Conservation (phyloP, 2,888 invertebrate species). For the Agrotis puta region DNA sequence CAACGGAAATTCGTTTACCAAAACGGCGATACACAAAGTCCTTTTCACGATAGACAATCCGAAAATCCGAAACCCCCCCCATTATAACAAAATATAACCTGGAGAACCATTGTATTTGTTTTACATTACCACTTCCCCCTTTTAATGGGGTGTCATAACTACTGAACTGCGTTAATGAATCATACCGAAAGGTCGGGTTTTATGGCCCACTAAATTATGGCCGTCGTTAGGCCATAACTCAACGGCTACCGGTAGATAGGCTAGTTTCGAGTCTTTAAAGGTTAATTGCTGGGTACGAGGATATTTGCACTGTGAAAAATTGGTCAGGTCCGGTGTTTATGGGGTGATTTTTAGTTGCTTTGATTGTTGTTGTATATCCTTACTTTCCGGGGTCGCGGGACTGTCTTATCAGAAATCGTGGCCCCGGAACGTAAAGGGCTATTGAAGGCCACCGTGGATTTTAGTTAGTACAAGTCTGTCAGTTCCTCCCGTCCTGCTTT, state of each 20-base stretch:
- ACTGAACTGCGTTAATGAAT: constrained; percentile 75
- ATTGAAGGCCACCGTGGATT: too few relatives aligned
- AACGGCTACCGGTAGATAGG: constrained; percentile 59
- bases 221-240: constrained; percentile 69
- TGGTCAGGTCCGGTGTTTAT: constrained; percentile 21
- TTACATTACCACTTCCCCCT: constrained; percentile 65
- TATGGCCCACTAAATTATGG: constrained; percentile 73
- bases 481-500: too few relatives aligned
- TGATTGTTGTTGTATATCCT: not conserved
- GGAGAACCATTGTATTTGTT: constrained; percentile 68
- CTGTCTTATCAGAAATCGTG: too few relatives aligned
- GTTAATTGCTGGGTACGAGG: constrained; percentile 67
- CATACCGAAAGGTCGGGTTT: constrained; percentile 72
- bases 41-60: constrained; percentile 16
- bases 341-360: not conserved
- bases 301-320: constrained; percentile 54
- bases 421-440: too few relatives aligned
- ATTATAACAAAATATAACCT: constrained; percentile 47
- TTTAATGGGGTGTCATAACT: constrained; percentile 77
- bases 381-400: not conserved
- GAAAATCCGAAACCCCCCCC: constrained; percentile 10
- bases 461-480: too few relatives aligned
- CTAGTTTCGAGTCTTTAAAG: constrained; percentile 64
- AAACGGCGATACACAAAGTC: constrained; percentile 38
- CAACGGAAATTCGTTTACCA: constrained; percentile 6